Conservation (phyloP, 2,797 vertebrate species). For the Labeo calbasu region DNA sequence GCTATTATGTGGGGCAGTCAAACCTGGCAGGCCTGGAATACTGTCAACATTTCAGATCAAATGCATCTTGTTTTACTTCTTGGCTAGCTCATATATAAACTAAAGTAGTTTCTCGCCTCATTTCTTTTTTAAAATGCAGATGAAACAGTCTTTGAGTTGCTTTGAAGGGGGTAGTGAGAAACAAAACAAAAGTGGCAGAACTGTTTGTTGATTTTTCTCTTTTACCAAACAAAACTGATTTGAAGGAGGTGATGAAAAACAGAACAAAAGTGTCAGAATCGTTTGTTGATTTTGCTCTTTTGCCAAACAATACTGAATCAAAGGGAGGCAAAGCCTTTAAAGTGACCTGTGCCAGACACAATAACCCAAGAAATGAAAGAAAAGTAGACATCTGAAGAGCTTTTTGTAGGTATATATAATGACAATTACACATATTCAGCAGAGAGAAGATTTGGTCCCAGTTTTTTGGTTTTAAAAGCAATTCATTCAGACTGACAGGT, state of each 20-base stretch:
- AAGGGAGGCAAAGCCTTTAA: constrained; percentile 68
- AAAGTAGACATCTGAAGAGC: constrained; percentile 52
- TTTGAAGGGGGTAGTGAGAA: background rate
- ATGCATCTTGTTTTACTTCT: background rate
- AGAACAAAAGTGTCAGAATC: background rate
- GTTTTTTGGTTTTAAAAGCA: constrained; percentile 1
- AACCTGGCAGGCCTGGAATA: constrained; percentile 52
- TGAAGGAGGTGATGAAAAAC: background rate
- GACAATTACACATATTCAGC: constrained; percentile 73
- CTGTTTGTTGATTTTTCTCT: constrained; percentile 5
- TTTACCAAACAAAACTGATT: constrained; percentile 28
- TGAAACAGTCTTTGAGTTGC: background rate
- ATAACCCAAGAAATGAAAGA: constrained; percentile 69
- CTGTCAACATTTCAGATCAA: constrained; percentile 19
- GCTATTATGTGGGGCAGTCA: constrained; percentile 62
- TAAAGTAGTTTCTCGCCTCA: background rate
- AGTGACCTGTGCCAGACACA: constrained; percentile 79
- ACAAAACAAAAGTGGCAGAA: background rate
- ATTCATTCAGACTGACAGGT: constrained; percentile 5
- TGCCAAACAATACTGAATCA: constrained; percentile 29
- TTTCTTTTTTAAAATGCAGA: constrained; percentile 1
- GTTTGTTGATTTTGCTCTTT: constrained; percentile 19
- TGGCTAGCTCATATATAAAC: constrained; percentile 11
- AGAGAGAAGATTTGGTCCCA: constrained; percentile 57
- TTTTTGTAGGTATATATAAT: constrained; percentile 59